Percentiles rank a stretch among this genome's conserved stretches.
Conservation (phyloP, 2,113 vertebrate genomes). For the Garra rufa region DNA sequence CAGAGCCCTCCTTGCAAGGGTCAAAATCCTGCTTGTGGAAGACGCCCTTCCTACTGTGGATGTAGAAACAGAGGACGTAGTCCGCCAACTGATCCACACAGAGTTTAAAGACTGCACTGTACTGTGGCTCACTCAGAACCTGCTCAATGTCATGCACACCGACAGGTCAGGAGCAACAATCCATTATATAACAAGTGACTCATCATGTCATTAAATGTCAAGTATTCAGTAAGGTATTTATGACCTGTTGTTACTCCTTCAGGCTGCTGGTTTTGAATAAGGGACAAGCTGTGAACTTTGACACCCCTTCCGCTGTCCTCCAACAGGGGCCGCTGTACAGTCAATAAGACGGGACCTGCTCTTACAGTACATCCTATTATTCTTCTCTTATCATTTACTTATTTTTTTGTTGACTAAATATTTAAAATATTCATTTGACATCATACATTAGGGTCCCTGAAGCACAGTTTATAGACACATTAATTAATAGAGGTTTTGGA, state of each 20-base stretch:
- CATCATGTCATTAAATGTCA: not conserved
- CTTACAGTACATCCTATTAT: not conserved
- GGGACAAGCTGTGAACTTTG: constrained; percentile 70
- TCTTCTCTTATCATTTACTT: not conserved
- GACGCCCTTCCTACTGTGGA: constrained; percentile 69
- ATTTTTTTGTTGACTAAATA: not conserved
- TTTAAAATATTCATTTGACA: not conserved
- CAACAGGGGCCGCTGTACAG: constrained; percentile 66
- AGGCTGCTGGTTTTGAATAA: constrained; percentile 73
- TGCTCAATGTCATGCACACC: constrained; percentile 67
- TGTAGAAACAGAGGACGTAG: constrained; percentile 65
- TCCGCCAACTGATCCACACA: constrained; percentile 68
- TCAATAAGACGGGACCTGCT: constrained; percentile 26
- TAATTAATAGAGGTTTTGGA: not conserved
- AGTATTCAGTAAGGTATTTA: not conserved
- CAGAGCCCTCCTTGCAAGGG: constrained; percentile 66
- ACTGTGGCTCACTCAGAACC: constrained; percentile 68
- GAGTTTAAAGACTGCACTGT: constrained; percentile 70
- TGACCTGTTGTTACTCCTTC: constrained; percentile 49
- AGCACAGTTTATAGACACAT: not conserved
- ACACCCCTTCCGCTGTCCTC: constrained; percentile 65
- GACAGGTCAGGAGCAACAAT: constrained; percentile 58
- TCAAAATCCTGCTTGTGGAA: constrained; percentile 73
- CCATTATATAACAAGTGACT: not conserved
- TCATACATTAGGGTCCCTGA: not conserved